Conservation (phyloP, 2,888 invertebrate species). For the Creontiades dilutus region DNA sequence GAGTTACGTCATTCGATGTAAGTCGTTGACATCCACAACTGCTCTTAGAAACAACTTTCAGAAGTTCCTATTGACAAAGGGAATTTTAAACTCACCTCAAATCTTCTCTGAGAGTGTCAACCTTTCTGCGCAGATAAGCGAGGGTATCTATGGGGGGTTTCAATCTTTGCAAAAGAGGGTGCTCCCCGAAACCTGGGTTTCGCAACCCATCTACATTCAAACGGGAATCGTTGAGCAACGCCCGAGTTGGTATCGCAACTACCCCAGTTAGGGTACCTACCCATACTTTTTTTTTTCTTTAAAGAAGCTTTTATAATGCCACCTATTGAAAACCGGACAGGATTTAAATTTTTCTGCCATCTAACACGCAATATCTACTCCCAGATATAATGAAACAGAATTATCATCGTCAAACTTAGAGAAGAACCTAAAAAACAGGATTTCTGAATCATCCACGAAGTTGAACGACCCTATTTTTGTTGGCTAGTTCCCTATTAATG, state of each 20-base stretch:
- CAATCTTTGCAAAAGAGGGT: not conserved
- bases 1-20: too few species aligned
- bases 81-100: too few species aligned
- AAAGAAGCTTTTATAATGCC: not conserved
- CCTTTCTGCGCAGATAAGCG: not conserved
- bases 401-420: too few species aligned
- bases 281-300: not conserved
- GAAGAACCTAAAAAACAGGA: too few species aligned
- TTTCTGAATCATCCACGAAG: too few species aligned
- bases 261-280: not conserved
- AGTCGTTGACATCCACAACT: too few species aligned
- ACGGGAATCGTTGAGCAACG: not conserved
- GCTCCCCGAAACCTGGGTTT: conserved; percentile 6
- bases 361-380: not conserved
- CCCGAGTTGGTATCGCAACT: not conserved
- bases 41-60: too few species aligned
- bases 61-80: too few species aligned
- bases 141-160: too few species aligned
- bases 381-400: too few species aligned
- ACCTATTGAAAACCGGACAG: not conserved
- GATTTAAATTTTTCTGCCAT: not conserved
- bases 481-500: too few species aligned
- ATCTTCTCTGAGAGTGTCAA: not conserved
- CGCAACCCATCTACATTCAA: not conserved
- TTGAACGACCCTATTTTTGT: too few species aligned